These are phyloP conservation scores for Brenthis hecate DNA, from an alignment of 2,888 invertebrate genomes.

Conservation along the genomic window DNA sequence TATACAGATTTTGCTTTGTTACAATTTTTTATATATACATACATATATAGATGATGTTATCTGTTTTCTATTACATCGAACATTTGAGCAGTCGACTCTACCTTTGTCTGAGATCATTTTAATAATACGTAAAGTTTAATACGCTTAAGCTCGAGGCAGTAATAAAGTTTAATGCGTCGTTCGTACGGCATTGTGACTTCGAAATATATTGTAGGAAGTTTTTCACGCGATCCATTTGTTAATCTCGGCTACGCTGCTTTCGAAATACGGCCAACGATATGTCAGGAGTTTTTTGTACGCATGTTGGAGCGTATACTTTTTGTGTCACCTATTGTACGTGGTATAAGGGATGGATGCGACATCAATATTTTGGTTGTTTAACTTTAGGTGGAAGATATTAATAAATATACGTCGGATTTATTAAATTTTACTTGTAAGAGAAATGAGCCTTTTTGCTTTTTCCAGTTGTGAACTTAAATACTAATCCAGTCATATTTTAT, in stretches of 20 bases:
- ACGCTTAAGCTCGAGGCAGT: constrained; percentile 58
- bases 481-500: no score
- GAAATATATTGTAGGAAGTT: constrained; percentile 67
- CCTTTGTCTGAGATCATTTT: constrained; percentile 73
- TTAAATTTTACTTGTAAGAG: no score
- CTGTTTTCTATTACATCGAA: background rate
- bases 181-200: constrained; percentile 63
- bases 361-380: constrained; percentile 19
- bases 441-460: no score
- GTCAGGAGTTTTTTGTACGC: constrained; percentile 23
- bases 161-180: constrained; percentile 77
- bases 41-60: background rate
- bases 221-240: constrained; percentile 71
- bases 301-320: constrained; percentile 5
- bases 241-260: constrained; percentile 50
- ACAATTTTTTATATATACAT: no score
- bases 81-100: constrained; percentile 27
- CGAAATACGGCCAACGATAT: constrained; percentile 27
- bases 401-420: background rate
- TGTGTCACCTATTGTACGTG: constrained; percentile 16
- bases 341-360: constrained; percentile 10
- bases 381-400: background rate
- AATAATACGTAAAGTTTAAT: constrained; percentile 77
- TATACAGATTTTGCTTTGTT: no score
- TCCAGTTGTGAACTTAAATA: no score